phyloP scores from a whole-genome alignment of 2,888 invertebrate genomes.

The Steromphala cineraria region DNA sequence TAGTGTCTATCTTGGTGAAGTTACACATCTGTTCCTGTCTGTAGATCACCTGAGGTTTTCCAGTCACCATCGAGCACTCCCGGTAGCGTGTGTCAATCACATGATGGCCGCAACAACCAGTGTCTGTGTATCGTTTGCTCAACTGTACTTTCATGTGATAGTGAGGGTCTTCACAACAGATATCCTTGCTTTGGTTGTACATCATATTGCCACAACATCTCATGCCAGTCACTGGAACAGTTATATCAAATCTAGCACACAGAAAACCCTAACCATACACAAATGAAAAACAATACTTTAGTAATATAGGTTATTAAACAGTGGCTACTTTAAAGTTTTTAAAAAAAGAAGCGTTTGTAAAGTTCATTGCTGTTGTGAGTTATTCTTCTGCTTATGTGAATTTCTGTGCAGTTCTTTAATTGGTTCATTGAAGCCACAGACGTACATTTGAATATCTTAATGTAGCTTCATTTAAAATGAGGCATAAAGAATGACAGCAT shows the following conservation, averaged over 20 bases:
- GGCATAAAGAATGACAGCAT: no score
- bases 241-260: neutral
- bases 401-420: no score
- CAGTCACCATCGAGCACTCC: neutral
- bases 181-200: neutral
- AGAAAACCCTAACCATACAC: no score
- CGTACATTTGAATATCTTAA: no score
- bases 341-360: no score
- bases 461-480: no score
- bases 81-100: neutral
- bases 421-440: no score
- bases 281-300: no score
- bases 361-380: no score
- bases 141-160: neutral
- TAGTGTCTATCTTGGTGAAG: neutral
- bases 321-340: no score
- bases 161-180: neutral
- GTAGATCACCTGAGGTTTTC: neutral
- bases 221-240: neutral
- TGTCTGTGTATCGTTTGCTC: neutral
- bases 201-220: neutral
- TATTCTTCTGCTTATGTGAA: no score
- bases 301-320: no score
- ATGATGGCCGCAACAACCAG: neutral
- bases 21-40: neutral